Evolutionary conservation across 1,140 invertebrate species (phyloP).

Genomic region (Ostrea edulis): DNA sequence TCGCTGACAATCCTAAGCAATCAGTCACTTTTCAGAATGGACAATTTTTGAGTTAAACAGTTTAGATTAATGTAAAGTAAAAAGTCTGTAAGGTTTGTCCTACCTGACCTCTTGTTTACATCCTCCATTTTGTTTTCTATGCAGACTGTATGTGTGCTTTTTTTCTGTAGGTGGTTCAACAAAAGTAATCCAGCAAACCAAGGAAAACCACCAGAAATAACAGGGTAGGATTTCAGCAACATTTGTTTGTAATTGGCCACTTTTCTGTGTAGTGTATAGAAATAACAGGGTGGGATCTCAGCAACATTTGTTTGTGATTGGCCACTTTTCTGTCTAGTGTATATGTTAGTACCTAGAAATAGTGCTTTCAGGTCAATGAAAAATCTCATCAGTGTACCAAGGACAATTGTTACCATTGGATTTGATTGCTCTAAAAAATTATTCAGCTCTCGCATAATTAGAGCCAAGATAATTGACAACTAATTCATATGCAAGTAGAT

Average conservation of each 20-base stretch:
- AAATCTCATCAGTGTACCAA: neutral
- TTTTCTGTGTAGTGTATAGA: conserved; percentile 40
- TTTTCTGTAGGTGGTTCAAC: conserved; percentile 71
- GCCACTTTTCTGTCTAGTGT: neutral
- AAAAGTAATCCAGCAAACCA: conserved; percentile 78
- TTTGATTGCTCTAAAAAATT: neutral
- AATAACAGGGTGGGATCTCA: conserved; percentile 80
- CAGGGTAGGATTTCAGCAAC: conserved; percentile 78
- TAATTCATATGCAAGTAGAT: too few species aligned
- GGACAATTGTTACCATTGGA: neutral
- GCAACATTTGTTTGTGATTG: neutral
- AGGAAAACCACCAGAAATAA: conserved; percentile 81
- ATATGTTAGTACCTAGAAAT: neutral
- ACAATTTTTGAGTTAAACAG: too few species aligned
- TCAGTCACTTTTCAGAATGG: too few species aligned
- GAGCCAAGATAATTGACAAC: neutral
- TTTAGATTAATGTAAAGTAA: neutral
- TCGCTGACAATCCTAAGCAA: too few species aligned
- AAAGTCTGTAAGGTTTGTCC: neutral
- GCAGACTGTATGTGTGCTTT: neutral
- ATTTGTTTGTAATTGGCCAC: neutral
- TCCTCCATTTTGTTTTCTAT: neutral
- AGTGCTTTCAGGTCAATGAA: neutral
- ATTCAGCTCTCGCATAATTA: too few species aligned
- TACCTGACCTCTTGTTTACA: neutral